A percentile compares a stretch with the other conserved stretches of the same genome.
Conservation (phyloP, 1,140 invertebrate genomes). For the Trypoxylus dichotomus region DNA sequence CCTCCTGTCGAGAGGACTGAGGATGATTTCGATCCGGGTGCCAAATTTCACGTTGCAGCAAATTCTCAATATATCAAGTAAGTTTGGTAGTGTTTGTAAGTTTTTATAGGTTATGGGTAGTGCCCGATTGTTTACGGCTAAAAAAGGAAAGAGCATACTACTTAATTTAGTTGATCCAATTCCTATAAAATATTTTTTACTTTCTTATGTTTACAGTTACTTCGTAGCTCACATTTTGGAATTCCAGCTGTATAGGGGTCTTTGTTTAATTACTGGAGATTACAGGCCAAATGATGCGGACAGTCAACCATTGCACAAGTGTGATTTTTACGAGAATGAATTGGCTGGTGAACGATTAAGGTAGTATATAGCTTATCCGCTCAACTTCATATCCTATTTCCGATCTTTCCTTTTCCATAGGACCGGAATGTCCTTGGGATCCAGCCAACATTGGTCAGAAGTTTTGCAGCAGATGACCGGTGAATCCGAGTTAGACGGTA, state of each 20-base stretch:
- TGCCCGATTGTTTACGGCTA: not conserved
- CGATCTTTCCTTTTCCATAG: constrained; percentile 42
- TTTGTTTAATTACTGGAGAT: constrained; percentile 62
- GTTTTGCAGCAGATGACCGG: constrained; percentile 63
- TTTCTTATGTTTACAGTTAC: constrained; percentile 55
- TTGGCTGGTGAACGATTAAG: constrained; percentile 12
- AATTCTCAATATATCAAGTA: constrained; percentile 51
- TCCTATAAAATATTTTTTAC: not conserved
- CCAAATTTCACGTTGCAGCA: constrained; percentile 65
- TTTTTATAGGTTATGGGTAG: not conserved
- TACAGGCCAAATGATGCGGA: constrained; percentile 53
- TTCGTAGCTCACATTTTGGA: constrained; percentile 62
- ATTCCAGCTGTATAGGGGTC: constrained; percentile 67
- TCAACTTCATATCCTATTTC: not conserved
- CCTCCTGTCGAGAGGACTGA: constrained; percentile 57
- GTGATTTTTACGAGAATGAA: constrained; percentile 59
- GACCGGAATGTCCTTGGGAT: constrained; percentile 62
- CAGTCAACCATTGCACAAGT: constrained; percentile 57
- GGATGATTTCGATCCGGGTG: constrained; percentile 64
- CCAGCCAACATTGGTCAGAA: constrained; percentile 64
- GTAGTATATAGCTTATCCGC: not conserved
- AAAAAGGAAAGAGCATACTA: too few species aligned
- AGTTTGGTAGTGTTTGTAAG: not conserved
- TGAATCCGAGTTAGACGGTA: constrained; percentile 57
- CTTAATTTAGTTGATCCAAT: not conserved